phyloP scores from a whole-genome alignment of 2,888 invertebrate genomes.

The Eumacrocentrus americanus region DNA sequence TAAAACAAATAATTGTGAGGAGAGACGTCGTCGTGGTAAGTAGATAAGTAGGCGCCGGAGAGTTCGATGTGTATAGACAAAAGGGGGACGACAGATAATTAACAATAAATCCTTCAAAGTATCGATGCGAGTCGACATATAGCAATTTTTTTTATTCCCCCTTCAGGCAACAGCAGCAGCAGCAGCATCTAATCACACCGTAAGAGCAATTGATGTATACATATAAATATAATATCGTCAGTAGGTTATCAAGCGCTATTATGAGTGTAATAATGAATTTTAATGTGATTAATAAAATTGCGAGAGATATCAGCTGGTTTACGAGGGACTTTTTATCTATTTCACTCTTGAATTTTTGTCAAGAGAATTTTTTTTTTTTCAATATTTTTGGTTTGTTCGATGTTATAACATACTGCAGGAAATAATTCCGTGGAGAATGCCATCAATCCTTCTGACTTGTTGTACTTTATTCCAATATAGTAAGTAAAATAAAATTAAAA shows the following conservation, averaged over 20 bases:
- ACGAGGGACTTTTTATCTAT: not conserved
- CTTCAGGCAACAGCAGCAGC: no score
- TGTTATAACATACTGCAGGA: not conserved
- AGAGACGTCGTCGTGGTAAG: not conserved
- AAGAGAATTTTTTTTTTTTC: not conserved
- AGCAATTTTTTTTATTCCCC: not conserved
- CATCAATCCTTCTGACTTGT: not conserved
- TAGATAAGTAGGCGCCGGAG: conserved; percentile 3
- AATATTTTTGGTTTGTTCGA: not conserved
- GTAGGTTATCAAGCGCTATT: no score
- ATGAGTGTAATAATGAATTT: no score
- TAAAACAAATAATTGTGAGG: not conserved
- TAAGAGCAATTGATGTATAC: not conserved
- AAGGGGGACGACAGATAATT: not conserved
- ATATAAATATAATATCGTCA: not conserved
- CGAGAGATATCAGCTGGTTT: no score
- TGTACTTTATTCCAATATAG: not conserved
- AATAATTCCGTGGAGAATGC: not conserved
- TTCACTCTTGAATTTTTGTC: not conserved
- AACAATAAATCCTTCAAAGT: not conserved
- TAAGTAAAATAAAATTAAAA: not conserved
- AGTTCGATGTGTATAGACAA: not conserved
- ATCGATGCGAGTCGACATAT: conserved; percentile 7
- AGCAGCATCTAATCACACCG: no score
- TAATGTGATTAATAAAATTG: no score